A percentile compares a stretch with the other conserved stretches of the same genome.
Conservation (phyloP, 2,113 vertebrate genomes). For the Lophura nycthemera region DNA sequence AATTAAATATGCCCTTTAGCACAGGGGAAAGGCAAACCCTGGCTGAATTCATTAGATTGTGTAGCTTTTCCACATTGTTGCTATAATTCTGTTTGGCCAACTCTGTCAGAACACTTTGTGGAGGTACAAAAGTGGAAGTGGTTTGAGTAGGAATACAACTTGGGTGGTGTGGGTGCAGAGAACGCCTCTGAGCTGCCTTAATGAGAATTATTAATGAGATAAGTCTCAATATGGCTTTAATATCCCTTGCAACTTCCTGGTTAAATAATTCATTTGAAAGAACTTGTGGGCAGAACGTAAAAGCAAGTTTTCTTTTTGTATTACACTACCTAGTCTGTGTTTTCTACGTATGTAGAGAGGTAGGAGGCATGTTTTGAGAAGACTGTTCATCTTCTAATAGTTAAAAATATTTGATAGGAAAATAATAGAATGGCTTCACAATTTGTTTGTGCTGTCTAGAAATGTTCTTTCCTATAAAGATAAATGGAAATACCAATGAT, state of each 20-base stretch:
- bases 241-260: fast-evolving
- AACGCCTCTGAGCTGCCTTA: fast-evolving
- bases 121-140: neutral
- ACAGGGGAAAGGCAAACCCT: neutral
- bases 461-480: neutral
- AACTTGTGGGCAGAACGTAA: neutral
- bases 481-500: neutral
- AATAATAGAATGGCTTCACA: neutral
- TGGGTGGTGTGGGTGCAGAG: neutral
- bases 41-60: neutral
- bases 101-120: neutral
- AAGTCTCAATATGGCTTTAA: neutral
- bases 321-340: fast-evolving
- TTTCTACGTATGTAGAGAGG: neutral
- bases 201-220: neutral
- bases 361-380: neutral
- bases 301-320: neutral
- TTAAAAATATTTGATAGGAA: neutral
- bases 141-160: neutral
- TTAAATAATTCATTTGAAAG: neutral
- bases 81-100: neutral
- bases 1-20: neutral
- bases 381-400: neutral
- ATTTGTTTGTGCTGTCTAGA: neutral
- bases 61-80: neutral